Base-by-base conservation (phyloP, 2,797 vertebrate genomes). In the Urophycis tenuis region DNA sequence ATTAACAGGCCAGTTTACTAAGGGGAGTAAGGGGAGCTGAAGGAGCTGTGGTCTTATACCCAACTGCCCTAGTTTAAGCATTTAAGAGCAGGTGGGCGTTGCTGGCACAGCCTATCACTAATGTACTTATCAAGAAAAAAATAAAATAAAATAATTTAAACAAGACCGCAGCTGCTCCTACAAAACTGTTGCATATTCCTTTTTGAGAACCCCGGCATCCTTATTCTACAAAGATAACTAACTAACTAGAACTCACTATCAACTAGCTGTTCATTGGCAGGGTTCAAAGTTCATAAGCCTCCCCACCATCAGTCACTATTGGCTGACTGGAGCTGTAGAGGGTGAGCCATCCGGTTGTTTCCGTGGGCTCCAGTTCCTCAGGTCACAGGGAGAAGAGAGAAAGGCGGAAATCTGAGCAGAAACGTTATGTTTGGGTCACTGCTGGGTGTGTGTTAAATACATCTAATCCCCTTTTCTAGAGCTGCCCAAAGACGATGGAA, bases 291-390 rank as follows among this genome's bases (percentile, higher is more conserved):
- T 53, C 49, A 53, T 53, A 5, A n/a, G 25, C 53, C n/a, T 25
- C 25, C n/a, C 17, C n/a, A 9, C 1, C 1, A 60, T 10, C 22
- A 25, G 73, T n/a, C 22, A 17, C 69, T 76, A 5, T n/a, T 74
- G 32, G n/a, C 29, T 71, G 72, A 78, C 34, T n/a, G 30, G 73
- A 41, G 31, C 53, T 36, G 11, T 14, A 75, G 49, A 53, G 53
- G 53, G 67, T 67, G 75, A 81, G 80, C 74, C 14, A 12, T 67
- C 2, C 71, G 69, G 79, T 25, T 71, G 49, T 11, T 7, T 30
- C 39, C 70, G n/a, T 77, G 73, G 2, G 49, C 0, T 1, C 70
- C 36, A 22, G 39, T 78, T 1, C 14, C 33, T 78, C 15, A 53
- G 22, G 71, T 17, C 31, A 29, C 0, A 69, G 67, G 35, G 36